These are phyloP conservation scores for Stenoptilia bipunctidactyla DNA, from an alignment of 2,888 invertebrate genomes.

Conservation along the genomic window DNA sequence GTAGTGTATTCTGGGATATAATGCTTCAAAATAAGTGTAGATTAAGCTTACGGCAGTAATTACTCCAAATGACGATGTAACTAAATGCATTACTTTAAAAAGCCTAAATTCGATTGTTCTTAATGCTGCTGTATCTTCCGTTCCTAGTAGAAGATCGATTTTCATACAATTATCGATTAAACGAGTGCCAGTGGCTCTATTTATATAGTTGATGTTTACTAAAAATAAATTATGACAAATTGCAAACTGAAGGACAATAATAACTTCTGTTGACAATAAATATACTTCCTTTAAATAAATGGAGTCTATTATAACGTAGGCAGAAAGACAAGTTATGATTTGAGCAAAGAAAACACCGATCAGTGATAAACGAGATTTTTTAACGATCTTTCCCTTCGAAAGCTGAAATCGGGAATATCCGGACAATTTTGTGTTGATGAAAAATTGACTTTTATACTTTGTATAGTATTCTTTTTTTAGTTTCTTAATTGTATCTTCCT, in stretches of 20 bases:
- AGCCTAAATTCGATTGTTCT: constrained; percentile 23
- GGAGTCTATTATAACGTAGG: constrained; percentile 23
- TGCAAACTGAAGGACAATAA: constrained; percentile 24
- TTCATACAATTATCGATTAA: constrained; percentile 29
- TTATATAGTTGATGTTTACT: constrained; percentile 26
- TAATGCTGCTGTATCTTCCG: constrained; percentile 38
- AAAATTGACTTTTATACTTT: constrained; percentile 12
- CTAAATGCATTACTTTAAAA: constrained; percentile 14
- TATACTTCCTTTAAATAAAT: constrained; percentile 18
- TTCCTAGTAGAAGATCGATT: constrained; percentile 35
- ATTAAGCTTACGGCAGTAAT: constrained; percentile 13
- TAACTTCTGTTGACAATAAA: constrained; percentile 26
- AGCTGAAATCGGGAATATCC: constrained; percentile 35
- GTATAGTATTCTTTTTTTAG: background rate
- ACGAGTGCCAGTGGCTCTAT: constrained; percentile 22
- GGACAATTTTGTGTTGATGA: constrained; percentile 16
- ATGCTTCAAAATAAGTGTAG: constrained; percentile 12
- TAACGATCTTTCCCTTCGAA: constrained; percentile 24
- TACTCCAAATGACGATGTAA: constrained; percentile 20
- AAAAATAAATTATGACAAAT: constrained; percentile 25
- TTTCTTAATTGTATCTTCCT: too few species aligned
- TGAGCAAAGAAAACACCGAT: constrained; percentile 14
- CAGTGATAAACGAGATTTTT: constrained; percentile 9
- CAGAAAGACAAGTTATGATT: constrained; percentile 16
- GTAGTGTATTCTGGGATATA: too few species aligned